phyloP scores from a whole-genome alignment of 2,888 invertebrate species.

The Drosophila diplacantha region DNA sequence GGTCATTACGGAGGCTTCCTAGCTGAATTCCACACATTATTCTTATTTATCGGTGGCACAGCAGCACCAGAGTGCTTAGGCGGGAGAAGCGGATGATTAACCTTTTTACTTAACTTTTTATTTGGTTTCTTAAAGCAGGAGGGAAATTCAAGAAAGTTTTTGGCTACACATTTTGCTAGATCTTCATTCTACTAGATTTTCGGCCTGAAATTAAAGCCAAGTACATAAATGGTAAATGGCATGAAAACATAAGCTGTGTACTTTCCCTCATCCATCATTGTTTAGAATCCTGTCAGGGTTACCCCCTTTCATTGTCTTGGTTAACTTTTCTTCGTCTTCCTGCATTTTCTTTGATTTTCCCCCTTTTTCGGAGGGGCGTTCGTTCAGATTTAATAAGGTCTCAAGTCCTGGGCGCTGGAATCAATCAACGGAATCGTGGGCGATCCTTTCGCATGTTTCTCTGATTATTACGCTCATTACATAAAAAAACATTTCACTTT shows the following conservation, averaged over 20 bases:
- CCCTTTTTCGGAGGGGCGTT: background rate
- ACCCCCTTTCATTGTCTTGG: constrained; percentile 27
- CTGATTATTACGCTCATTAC: constrained; percentile 70
- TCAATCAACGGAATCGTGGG: constrained; percentile 29
- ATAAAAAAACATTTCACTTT: constrained; percentile 62
- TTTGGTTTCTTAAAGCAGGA: background rate
- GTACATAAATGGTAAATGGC: constrained; percentile 15
- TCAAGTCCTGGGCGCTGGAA: constrained; percentile 11
- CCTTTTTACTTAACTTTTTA: constrained; percentile 1
- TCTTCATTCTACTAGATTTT: background rate
- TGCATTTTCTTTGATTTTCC: constrained; percentile 17
- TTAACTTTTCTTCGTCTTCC: constrained; percentile 1
- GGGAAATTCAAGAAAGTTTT: background rate
- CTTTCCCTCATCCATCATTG: constrained; percentile 27
- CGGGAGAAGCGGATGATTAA: constrained; percentile 13
- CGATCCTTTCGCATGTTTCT: constrained; percentile 41
- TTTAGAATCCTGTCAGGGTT: constrained; percentile 3
- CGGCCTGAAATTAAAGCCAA: background rate
- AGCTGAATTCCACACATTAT: constrained; percentile 53
- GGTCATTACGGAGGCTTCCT: constrained; percentile 56
- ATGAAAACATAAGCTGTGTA: constrained; percentile 20
- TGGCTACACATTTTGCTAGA: background rate
- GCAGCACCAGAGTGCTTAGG: constrained; percentile 40
- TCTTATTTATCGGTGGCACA: constrained; percentile 61
- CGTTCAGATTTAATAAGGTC: constrained; percentile 27